Evolutionary conservation across 2,888 invertebrate species (phyloP).

Genomic region (Amblyjoppa fuscipennis): DNA sequence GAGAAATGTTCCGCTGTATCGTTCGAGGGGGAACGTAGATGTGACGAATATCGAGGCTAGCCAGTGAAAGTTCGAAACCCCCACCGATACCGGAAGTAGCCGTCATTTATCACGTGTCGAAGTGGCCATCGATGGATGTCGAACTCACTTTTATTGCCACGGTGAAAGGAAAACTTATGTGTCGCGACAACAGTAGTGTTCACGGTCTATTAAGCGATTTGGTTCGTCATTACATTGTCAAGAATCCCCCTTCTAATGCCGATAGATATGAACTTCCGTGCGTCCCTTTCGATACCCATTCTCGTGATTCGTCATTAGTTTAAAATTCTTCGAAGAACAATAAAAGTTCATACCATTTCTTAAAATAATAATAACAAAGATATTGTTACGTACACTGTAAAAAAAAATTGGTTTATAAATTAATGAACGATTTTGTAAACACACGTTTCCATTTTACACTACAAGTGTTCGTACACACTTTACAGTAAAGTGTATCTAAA

Average conservation of each 20-base stretch:
- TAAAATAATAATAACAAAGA: no score
- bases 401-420: no score
- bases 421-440: no score
- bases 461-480: no score
- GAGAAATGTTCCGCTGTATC: no score
- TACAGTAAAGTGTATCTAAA: no score
- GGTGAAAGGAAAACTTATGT: constrained; percentile 34
- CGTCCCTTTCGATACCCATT: background rate
- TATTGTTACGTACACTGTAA: no score
- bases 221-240: constrained; percentile 7
- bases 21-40: background rate
- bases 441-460: no score
- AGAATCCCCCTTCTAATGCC: background rate
- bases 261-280: background rate
- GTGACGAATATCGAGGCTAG: background rate
- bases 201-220: constrained; percentile 32
- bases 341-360: no score
- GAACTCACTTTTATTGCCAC: constrained; percentile 35
- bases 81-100: constrained; percentile 65
- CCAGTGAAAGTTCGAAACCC: background rate
- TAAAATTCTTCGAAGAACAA: background rate
- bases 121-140: constrained; percentile 25
- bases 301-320: background rate
- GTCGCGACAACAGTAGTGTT: constrained; percentile 19
- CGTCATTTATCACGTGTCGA: constrained; percentile 77